A percentile compares a stretch with the other conserved stretches of the same genome.
These are phyloP conservation scores for Okamejei kenojei DNA, from an alignment of 2,797 vertebrate species.

Conservation along the genomic window DNA sequence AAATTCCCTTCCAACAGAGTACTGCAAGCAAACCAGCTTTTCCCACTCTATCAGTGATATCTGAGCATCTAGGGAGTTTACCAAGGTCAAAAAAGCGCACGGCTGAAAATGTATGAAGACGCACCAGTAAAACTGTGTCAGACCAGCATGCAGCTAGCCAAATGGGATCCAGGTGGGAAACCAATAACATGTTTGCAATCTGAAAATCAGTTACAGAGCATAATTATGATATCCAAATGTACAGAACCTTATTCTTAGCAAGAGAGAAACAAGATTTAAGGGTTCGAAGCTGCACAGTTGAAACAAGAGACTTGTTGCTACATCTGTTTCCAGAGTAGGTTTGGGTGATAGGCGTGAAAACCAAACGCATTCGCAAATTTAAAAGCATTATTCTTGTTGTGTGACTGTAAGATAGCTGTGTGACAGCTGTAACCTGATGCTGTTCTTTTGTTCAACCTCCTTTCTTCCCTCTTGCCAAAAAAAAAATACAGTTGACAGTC, in stretches of 20 bases:
- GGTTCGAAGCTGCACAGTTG: not conserved
- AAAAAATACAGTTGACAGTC: not conserved
- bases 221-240: slow-evolving; percentile 49
- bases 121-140: slow-evolving; percentile 69
- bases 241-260: slow-evolving; percentile 38
- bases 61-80: slow-evolving; percentile 40
- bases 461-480: not conserved
- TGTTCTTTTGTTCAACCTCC: not conserved
- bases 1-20: not conserved
- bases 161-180: slow-evolving; percentile 68
- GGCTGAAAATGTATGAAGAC: slow-evolving; percentile 59
- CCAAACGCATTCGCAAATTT: not conserved
- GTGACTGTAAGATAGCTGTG: not conserved
- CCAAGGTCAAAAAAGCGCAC: slow-evolving; percentile 56
- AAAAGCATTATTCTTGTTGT: not conserved
- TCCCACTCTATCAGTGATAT: slow-evolving; percentile 12
- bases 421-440: not conserved
- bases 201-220: slow-evolving; percentile 66
- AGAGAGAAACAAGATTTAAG: not conserved
- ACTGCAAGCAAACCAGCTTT: not conserved
- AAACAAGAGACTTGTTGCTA: not conserved
- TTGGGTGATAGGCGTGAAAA: not conserved
- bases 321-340: not conserved
- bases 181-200: slow-evolving; percentile 59
- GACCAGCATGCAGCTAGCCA: slow-evolving; percentile 54